Evolutionary conservation across 1,140 invertebrate genomes (phyloP).

Genomic region (Pogonus chalceus): DNA sequence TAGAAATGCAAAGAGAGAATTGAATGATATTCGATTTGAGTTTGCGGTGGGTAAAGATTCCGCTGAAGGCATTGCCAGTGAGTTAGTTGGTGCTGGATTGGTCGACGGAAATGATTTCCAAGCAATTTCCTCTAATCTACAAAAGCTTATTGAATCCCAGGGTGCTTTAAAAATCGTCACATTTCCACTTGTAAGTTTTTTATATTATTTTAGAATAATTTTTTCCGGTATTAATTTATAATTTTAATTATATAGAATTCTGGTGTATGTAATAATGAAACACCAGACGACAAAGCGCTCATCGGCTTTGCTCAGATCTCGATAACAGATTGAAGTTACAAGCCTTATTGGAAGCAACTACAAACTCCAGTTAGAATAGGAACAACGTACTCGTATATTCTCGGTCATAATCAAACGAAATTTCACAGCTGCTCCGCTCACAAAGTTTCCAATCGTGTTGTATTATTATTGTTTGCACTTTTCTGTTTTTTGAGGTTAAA

Average conservation of each 20-base stretch:
- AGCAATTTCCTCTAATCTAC: conserved; percentile 84
- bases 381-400: too few relatives aligned
- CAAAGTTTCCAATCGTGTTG: too few relatives aligned
- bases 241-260: conserved; percentile 57
- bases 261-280: conserved; percentile 67
- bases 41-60: conserved; percentile 87
- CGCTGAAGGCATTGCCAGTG: conserved; percentile 86
- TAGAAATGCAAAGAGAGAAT: conserved; percentile 78
- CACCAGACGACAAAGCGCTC: conserved; percentile 85
- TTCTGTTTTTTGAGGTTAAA: too few relatives aligned
- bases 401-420: too few relatives aligned
- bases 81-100: conserved; percentile 87
- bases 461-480: too few relatives aligned
- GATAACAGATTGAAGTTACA: conserved; percentile 61
- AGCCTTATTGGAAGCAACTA: conserved; percentile 13
- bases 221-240: conserved; percentile 1
- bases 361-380: not conserved
- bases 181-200: conserved; percentile 75
- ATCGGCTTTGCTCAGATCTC: conserved; percentile 96
- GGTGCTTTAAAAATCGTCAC: conserved; percentile 59
- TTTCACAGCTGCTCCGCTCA: too few relatives aligned
- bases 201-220: conserved; percentile 5
- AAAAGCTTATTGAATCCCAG: conserved; percentile 75
- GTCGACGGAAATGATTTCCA: conserved; percentile 86
- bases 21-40: conserved; percentile 97